A percentile compares a stretch with the other conserved stretches of the same genome.
Conservation (phyloP, 2,888 invertebrate species). For the Meiosimyza decipiens region DNA sequence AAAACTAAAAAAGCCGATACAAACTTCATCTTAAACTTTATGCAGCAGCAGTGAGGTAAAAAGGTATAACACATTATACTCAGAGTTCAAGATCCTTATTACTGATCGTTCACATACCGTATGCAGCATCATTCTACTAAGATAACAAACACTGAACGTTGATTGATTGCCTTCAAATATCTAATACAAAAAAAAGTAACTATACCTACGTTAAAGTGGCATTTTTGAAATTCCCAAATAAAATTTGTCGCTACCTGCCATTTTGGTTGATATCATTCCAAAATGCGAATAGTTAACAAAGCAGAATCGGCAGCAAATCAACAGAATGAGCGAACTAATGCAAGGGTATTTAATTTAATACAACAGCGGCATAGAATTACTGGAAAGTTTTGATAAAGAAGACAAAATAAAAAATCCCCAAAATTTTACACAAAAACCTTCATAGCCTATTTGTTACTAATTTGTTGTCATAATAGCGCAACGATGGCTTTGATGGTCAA, state of each 20-base stretch:
- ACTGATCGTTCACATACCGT: too few species aligned
- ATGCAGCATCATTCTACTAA: too few species aligned
- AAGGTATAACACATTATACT: too few species aligned
- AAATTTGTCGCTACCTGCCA: constrained; percentile 12
- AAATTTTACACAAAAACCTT: neutral
- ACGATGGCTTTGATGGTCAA: neutral
- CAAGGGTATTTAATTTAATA: neutral
- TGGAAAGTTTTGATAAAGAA: neutral
- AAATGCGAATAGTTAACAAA: constrained; percentile 22
- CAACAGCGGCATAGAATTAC: neutral
- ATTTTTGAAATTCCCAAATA: constrained; percentile 11
- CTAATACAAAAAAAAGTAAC: neutral
- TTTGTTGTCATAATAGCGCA: neutral
- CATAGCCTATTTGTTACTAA: constrained; percentile 16
- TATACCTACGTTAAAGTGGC: too few species aligned
- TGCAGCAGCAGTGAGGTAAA: too few species aligned
- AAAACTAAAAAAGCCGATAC: too few species aligned
- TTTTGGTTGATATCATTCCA: constrained; percentile 14
- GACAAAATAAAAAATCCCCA: neutral
- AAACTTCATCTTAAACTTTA: too few species aligned
- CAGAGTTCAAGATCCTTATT: too few species aligned
- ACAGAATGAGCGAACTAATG: constrained; percentile 1
- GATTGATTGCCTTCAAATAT: constrained; percentile 24
- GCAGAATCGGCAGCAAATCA: constrained; percentile 19
- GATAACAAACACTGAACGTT: neutral